phyloP scores from a whole-genome alignment of 2,888 invertebrate genomes.

The Eupithecia exiguata region DNA sequence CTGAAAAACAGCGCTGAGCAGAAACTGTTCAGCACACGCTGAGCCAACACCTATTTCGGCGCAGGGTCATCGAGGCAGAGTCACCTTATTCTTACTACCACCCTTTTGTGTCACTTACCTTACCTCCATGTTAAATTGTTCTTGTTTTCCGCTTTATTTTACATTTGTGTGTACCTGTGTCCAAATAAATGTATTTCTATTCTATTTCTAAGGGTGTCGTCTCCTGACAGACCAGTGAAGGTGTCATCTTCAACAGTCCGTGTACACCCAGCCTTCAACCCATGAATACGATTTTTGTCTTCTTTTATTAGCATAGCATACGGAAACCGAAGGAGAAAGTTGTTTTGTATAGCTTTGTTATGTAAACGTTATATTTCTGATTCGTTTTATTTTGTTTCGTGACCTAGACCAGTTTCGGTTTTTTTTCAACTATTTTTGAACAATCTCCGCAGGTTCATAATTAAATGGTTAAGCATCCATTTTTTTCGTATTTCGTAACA shows the following conservation, averaged over 20 bases:
- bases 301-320: slow-evolving; percentile 1
- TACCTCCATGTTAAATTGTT: too few species aligned
- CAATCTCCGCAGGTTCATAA: neutral
- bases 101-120: too few species aligned
- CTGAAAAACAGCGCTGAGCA: too few species aligned
- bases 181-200: too few species aligned
- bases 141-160: too few species aligned
- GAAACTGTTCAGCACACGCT: too few species aligned
- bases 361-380: neutral
- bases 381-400: neutral
- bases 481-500: neutral
- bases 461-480: neutral
- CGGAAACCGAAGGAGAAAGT: slow-evolving; percentile 5
- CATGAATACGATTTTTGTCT: neutral
- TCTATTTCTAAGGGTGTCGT: too few species aligned
- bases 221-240: neutral
- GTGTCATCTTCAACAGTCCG: neutral
- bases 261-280: neutral
- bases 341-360: neutral
- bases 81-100: too few species aligned
- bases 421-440: neutral
- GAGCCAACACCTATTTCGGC: too few species aligned
- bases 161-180: too few species aligned
- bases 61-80: too few species aligned
- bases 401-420: neutral